Evolutionary conservation across 2,888 invertebrate species (phyloP).

Genomic region (Megastigmus dorsalis): DNA sequence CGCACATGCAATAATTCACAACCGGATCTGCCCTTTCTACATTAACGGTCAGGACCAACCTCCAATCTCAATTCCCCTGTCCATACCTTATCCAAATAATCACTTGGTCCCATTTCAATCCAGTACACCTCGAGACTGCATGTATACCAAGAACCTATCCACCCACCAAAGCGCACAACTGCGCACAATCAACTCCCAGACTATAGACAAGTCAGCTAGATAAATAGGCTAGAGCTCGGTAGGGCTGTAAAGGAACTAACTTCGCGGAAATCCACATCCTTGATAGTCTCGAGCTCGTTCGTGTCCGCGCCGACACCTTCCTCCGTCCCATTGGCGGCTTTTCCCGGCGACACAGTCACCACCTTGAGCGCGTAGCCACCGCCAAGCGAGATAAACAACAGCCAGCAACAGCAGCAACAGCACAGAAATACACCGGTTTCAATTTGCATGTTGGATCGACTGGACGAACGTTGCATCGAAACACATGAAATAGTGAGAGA

Average conservation of each 20-base stretch:
- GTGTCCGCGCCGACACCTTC: neutral
- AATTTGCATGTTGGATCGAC: slow-evolving; percentile 17
- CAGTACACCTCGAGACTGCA: too few relatives aligned
- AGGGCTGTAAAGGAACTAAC: neutral
- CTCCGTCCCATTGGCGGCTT: neutral
- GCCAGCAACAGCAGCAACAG: neutral
- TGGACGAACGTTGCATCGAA: neutral
- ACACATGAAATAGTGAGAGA: neutral
- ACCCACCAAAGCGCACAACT: neutral
- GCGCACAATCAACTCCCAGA: neutral
- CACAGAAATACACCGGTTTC: neutral
- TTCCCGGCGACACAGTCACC: too few relatives aligned
- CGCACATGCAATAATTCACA: too few relatives aligned
- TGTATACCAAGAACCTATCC: neutral
- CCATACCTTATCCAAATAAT: too few relatives aligned
- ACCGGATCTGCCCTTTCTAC: too few relatives aligned
- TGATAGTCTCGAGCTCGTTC: too few relatives aligned
- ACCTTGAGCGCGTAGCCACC: too few relatives aligned
- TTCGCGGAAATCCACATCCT: neutral
- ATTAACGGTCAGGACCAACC: too few relatives aligned
- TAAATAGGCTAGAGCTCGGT: too few relatives aligned
- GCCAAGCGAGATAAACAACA: neutral
- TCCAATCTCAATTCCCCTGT: too few relatives aligned
- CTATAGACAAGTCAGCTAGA: neutral
- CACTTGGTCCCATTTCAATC: too few relatives aligned